Evolutionary conservation across 2,888 invertebrate genomes (phyloP), one percentile per base, ranked within the genome.

Genomic region (Leptarthrus brevirostris): DNA sequence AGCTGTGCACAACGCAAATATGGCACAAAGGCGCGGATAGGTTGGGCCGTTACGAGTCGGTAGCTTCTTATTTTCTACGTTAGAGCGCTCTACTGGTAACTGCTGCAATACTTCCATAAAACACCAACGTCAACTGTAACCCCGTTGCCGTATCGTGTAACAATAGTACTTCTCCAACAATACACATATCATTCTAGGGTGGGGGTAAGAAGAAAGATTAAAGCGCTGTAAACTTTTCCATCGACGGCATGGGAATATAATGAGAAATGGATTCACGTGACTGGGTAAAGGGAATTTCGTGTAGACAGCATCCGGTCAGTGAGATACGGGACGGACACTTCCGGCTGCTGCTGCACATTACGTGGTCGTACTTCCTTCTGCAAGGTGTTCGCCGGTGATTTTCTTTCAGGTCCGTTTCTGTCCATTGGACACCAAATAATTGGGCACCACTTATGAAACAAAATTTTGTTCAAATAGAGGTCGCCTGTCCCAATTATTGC

Each of bases 1-100:
- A 78, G 78, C 79, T 77, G 74, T 80, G 79, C 78, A 78, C 78
- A 75, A 72, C 40, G 61, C 56, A 53, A 72, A 58, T 72, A 26
- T 30, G 47, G 54, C 44, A 69, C 34, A 58, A 52, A 71, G 61
- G 73, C 66, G 61, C 40, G 71, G 70, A 71, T 61, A 71, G 74
- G 71, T 71, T 49, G 74, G 74, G 74, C 71, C 49, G 69, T 74
- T 74, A 74, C 69, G 69, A 74, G 14, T 74, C 69, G 58, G 56
- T 74, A 56, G 47, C 56, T 72, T 72, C 56, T 47, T 47, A 44
- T 72, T 56, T 47, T 58, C 56, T 26, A 69, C 52, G 69, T 52
- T 69, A 69, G 69, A 69, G 69, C 49, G 52, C 52, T 69, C 69
- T 69, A 18, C 36, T 52, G 18, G 52, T 10, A 69, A 18, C 34